These are phyloP conservation scores for Orchestes rusci DNA, from an alignment of 2,888 invertebrate species.

Conservation along the genomic window DNA sequence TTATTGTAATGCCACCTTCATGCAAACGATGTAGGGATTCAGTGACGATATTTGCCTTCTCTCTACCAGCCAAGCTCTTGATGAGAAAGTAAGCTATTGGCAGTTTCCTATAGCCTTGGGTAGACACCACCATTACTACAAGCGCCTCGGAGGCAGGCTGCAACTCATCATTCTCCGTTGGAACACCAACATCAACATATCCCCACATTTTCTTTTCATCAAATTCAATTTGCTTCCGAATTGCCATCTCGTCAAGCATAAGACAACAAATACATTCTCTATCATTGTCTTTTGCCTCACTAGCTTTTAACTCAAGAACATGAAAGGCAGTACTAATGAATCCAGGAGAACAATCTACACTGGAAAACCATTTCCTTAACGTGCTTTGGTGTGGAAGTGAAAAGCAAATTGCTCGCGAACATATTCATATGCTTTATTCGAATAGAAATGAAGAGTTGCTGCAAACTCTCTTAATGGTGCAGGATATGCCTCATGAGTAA, in stretches of 20 bases:
- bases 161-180: slow-evolving; percentile 8
- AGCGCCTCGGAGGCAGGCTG: slow-evolving; percentile 20
- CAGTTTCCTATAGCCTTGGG: slow-evolving; percentile 22
- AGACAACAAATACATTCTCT: too few species aligned
- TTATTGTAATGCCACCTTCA: slow-evolving; percentile 15
- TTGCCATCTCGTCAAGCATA: slow-evolving; percentile 26
- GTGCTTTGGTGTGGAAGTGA: too few species aligned
- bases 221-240: slow-evolving; percentile 26
- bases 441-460: slow-evolving; percentile 1
- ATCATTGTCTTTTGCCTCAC: too few species aligned
- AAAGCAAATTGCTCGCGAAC: too few species aligned
- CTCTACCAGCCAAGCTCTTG: slow-evolving; percentile 16
- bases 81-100: slow-evolving; percentile 26
- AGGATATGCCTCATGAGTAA: too few species aligned
- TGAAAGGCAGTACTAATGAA: slow-evolving; percentile 7
- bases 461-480: slow-evolving; percentile 1
- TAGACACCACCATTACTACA: slow-evolving; percentile 24
- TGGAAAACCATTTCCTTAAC: slow-evolving; percentile 7
- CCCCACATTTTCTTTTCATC: slow-evolving; percentile 17
- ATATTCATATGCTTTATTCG: too few species aligned
- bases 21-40: slow-evolving; percentile 15
- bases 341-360: slow-evolving; percentile 10
- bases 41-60: slow-evolving; percentile 19
- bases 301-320: too few species aligned
- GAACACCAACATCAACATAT: too few species aligned